These are phyloP conservation scores for Drosophila azteca DNA, from an alignment of 1,140 invertebrate genomes.

Conservation along the genomic window DNA sequence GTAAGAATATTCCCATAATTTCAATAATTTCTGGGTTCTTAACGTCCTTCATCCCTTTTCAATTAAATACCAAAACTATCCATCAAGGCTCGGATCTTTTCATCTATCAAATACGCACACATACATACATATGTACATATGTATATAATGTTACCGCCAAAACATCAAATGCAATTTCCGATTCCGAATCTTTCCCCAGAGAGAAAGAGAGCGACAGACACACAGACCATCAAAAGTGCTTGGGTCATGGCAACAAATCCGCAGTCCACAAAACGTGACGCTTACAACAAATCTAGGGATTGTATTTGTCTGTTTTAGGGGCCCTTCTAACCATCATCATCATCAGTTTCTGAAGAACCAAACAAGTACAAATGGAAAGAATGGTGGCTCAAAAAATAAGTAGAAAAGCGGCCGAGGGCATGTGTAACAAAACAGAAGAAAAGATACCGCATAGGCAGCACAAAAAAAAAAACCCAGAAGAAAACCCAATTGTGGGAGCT, in stretches of 20 bases:
- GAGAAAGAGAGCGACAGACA: slow-evolving; percentile 4
- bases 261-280: slow-evolving; percentile 62
- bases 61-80: too few species aligned
- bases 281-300: slow-evolving; percentile 69
- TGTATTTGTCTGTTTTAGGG: slow-evolving; percentile 32
- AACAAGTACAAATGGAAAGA: slow-evolving; percentile 19
- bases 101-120: too few species aligned
- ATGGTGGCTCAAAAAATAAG: slow-evolving; percentile 34
- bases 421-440: slow-evolving; percentile 44
- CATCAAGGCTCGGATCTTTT: too few species aligned
- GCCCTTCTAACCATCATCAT: slow-evolving; percentile 24
- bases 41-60: not conserved
- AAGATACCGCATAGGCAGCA: slow-evolving; percentile 60
- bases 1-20: not conserved
- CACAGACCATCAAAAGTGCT: slow-evolving; percentile 23
- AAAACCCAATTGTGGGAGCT: slow-evolving; percentile 30
- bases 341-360: slow-evolving; percentile 16
- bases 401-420: slow-evolving; percentile 51
- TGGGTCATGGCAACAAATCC: slow-evolving; percentile 42
- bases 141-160: slow-evolving; percentile 22
- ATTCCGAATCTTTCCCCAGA: slow-evolving; percentile 19
- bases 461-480: slow-evolving; percentile 31
- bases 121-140: too few species aligned
- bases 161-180: slow-evolving; percentile 45
- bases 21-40: too few species aligned